A percentile compares a stretch with the other conserved stretches of the same genome.
Conservation (phyloP, 2,797 vertebrate genomes). For the Coluber constrictor region DNA sequence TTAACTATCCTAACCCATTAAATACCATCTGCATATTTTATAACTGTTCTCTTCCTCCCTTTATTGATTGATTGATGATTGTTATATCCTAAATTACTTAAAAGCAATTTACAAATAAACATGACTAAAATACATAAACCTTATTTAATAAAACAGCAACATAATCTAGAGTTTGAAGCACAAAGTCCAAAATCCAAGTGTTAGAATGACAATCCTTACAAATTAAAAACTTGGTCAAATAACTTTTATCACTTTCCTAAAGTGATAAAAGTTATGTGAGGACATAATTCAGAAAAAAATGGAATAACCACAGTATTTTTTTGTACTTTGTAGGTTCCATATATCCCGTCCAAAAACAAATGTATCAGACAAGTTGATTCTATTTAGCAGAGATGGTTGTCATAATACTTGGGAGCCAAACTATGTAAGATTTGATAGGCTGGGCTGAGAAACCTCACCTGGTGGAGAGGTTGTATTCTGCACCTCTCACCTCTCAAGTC, state of each 20-base stretch:
- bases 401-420: neutral
- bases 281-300: neutral
- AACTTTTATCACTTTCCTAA: neutral
- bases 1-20: neutral
- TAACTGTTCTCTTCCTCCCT: neutral
- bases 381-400: neutral
- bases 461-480: neutral
- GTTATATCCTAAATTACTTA: neutral
- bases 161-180: neutral
- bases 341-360: neutral
- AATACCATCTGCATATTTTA: neutral
- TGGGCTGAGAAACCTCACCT: neutral
- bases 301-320: neutral
- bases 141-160: neutral
- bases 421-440: neutral
- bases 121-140: neutral
- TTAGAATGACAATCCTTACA: neutral
- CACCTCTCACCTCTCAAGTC: too few relatives aligned
- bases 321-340: neutral
- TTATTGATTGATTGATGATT: neutral
- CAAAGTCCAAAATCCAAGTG: neutral
- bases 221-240: neutral
- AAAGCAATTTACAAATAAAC: neutral
- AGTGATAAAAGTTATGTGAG: too few relatives aligned
- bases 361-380: neutral